Base-by-base conservation (phyloP, 1,140 invertebrate genomes). In the Oppia nitens region DNA sequence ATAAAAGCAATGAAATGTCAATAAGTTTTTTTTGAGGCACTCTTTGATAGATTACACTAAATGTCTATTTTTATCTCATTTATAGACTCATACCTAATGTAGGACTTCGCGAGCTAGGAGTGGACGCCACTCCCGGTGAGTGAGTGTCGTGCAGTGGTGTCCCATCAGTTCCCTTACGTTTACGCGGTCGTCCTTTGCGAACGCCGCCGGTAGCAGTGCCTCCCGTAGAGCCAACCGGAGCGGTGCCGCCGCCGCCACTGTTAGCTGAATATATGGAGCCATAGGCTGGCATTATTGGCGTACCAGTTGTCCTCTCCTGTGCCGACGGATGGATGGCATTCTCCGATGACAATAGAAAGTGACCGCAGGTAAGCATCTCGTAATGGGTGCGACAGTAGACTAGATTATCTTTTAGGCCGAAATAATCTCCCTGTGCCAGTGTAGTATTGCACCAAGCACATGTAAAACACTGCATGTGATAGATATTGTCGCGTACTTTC, bases 401-500 rank as follows among this genome's bases (percentile, higher is more conserved):
- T 25, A 73, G 65, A 64, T 70, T 68, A 55, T 75, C 71, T 27
- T 62, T 50, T 11, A 67, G 51, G n/a, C 88, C 87, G 72, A 91
- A 93, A 64, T 89, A 84, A 70, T 94, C 90, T 27, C 91, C 78
- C 52, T 77, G 74, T 24, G 70, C 72, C n/a, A 79, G 67, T 26
- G 71, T 68, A 47, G 70, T 68, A 55, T 85, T 82, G 73, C 91
- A 94, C 53, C 84, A 81, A 21, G 82, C 80, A 69, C 89, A 95
- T 1, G 82, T 83, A 75, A 95, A 95, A 74, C 89, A 95, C 60
- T 83, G 80, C 52, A 91, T 76, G 71, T 95, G 89, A 72, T 87
- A 95, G 49, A 93, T 87, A 64, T 84, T 76, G 26, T 69, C 68
- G 28, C 84, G 73, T 0, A 87, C 88, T 61, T 87, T 73, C 88